Evolutionary conservation across 2,888 invertebrate genomes (phyloP), one percentile per base, ranked within the genome.

Genomic region (Drosophila heteroneura): DNA sequence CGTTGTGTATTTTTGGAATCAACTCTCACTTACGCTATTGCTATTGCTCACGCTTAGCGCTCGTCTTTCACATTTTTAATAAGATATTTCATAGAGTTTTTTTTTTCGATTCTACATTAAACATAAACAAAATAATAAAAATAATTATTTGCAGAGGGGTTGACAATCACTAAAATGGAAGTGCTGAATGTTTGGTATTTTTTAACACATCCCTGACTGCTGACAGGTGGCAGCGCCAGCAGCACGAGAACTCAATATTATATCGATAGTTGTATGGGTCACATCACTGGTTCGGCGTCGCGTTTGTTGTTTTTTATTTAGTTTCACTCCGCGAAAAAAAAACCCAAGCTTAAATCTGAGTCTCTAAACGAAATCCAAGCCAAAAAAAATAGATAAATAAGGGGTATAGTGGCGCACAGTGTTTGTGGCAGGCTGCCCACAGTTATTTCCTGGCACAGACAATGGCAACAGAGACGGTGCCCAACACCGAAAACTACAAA

Each of bases 71-170:
- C 79, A 87, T 89, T 73, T 69, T 82, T 64, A 67, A 57, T 61
- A 9, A 57, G 58, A 14, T 59, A 73, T 54, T 59, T 53, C 16
- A 41, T 26, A 26, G 30, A 26, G 26, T 56, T 37, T 26, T 66
- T 58, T 26, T 22, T 26, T 26, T 47, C 26, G 26, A 26, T 47
- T 74, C 75, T 73, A 82, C 75, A 78, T 83, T 78, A 60, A 81
- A 87, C 80, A 75, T 74, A 86, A 87, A 83, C 85, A 82, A 87
- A 89, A 89, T 83, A 85, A 85, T 89, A 87, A 89, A 79, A 77
- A 89, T 83, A 83, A 87, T 73, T 76, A 71, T 75, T 70, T 57
- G 67, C 64, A 60, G 65, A 75, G 72, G 74, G 71, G 64, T 67
- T 67, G 73, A 56, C 76, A 79, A 73, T 78, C 60, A 75, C 70